These are phyloP conservation scores for Prietella phreatophila DNA, from an alignment of 2,113 vertebrate species.

Conservation along the genomic window DNA sequence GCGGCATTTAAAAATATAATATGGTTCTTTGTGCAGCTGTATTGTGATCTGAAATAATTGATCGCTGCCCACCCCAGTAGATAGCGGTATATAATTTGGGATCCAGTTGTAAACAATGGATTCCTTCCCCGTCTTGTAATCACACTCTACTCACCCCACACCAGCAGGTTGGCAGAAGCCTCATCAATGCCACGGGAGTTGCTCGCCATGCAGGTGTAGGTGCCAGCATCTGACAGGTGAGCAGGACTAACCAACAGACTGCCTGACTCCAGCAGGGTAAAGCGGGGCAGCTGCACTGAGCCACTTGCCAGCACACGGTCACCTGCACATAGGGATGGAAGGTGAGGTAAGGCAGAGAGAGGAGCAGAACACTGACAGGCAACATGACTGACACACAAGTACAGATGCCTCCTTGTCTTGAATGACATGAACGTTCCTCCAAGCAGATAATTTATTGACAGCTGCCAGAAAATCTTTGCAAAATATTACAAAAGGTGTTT, in stretches of 20 bases:
- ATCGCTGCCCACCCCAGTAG: not conserved
- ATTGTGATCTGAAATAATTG: not conserved
- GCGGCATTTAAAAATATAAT: not conserved
- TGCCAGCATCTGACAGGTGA: constrained; percentile 84
- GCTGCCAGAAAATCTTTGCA: not conserved
- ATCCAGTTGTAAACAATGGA: not conserved
- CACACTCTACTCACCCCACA: constrained; percentile 88
- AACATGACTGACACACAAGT: not conserved
- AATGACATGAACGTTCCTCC: not conserved
- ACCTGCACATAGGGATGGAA: constrained; percentile 70
- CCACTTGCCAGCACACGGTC: constrained; percentile 94
- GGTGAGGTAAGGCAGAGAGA: constrained; percentile 22
- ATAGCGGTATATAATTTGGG: not conserved
- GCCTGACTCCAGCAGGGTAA: constrained; percentile 93
- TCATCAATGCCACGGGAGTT: constrained; percentile 95
- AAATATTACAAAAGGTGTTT: not conserved
- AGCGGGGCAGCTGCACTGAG: constrained; percentile 90
- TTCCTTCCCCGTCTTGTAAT: not conserved
- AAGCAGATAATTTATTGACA: not conserved
- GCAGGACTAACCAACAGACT: constrained; percentile 91
- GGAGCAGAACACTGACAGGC: not conserved
- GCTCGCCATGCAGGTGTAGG: constrained; percentile 92
- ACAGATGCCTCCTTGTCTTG: not conserved
- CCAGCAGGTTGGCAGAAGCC: constrained; percentile 85
- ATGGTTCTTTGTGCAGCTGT: not conserved